Conservation (phyloP, 2,113 vertebrate species). For the Plestiodon gilberti region DNA sequence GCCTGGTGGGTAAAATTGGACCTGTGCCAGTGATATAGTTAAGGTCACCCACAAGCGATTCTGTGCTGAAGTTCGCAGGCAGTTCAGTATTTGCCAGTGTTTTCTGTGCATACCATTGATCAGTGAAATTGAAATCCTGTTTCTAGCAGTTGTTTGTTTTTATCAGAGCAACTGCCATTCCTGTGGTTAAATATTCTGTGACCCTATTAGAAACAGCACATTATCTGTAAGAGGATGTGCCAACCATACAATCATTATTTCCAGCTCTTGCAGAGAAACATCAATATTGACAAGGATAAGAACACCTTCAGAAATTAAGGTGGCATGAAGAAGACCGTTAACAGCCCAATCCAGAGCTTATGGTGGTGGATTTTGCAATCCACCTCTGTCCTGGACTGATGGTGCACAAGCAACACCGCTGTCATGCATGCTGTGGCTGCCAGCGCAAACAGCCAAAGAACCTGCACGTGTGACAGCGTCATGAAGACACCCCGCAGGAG, state of each 20-base stretch:
- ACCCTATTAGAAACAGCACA: constrained; percentile 61
- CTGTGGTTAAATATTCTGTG: constrained; percentile 54
- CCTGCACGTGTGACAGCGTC: no score
- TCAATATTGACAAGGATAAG: constrained; percentile 63
- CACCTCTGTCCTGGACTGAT: no score
- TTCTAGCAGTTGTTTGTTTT: constrained; percentile 52
- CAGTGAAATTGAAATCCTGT: constrained; percentile 53
- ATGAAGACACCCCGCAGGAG: no score
- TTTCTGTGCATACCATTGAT: neutral
- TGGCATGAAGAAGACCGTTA: constrained; percentile 51
- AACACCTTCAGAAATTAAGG: constrained; percentile 71
- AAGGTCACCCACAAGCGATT: neutral
- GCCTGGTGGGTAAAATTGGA: no score
- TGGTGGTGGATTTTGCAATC: no score
- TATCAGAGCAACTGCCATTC: constrained; percentile 48
- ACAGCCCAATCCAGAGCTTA: no score
- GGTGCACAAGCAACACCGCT: no score
- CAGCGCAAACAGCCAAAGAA: no score
- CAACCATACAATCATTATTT: constrained; percentile 71
- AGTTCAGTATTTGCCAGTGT: constrained; percentile 25
- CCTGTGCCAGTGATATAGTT: no score
- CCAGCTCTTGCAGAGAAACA: constrained; percentile 63
- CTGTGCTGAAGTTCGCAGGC: constrained; percentile 5
- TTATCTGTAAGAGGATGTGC: constrained; percentile 36
- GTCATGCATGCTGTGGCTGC: no score